Evolutionary conservation across 2,113 vertebrate genomes (phyloP), one percentile per base, ranked within the genome.

Genomic region (Poeciliopsis retropinna): DNA sequence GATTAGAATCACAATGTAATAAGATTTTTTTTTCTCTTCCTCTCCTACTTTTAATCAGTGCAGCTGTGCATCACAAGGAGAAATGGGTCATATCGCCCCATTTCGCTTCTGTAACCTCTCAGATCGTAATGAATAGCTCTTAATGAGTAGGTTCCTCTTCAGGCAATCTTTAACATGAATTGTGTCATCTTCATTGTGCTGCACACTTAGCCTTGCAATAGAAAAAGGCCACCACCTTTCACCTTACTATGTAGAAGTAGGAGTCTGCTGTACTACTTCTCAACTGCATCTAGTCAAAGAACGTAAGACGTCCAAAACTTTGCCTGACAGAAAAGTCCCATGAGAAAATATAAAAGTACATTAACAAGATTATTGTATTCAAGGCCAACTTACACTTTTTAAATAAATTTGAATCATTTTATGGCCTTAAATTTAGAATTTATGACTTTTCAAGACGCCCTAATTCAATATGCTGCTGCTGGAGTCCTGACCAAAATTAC

Each of bases 71-170:
- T 64, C 19, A 47, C 72, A 77, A 71, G 31, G 39, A 78, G 78
- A 90, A 88, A 79, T 86, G 62, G 90, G 89, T 90, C 85, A 80
- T 1, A 51, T 72, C 83, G 57, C 78, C 60, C 34, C 67, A 28
- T 80, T 79, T 83, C 61, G 31, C 67, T 85, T 80, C 41, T 6
- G 76, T 73, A 84, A 87, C 87, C 90, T 83, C 81, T 66, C 72
- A 39, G 62, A 70, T 88, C 72, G 71, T 87, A 65, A 90, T 67
- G 67, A 41, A 81, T 70, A 74, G 60, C 32, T 67, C 72, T 67
- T 89, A 87, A 84, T 83, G 87, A 84, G 82, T 25, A 72, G 62
- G 27, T 1, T 30, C 80, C 80, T 91, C 79, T 84, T 78, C 66
- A 66, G 75, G 81, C 84, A 54, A 72, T 80, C 73, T 61, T 61